Percentiles rank a stretch among this genome's conserved stretches.
Evolutionary conservation across 2,888 invertebrate species (phyloP).

Genomic region (Microctonus hyperodae): DNA sequence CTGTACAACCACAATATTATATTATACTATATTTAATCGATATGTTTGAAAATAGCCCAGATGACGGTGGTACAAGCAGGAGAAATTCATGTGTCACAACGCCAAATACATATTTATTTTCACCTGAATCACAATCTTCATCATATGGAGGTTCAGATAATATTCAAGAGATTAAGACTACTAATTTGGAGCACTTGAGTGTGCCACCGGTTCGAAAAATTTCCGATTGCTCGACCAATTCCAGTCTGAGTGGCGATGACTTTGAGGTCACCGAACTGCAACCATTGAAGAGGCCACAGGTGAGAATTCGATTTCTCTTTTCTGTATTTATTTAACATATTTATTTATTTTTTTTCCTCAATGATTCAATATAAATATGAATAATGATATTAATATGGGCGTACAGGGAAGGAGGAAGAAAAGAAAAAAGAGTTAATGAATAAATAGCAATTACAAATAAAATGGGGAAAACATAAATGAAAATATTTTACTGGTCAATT

Average conservation of each 20-base stretch:
- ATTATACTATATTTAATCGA: neutral
- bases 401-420: neutral
- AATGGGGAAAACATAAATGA: neutral
- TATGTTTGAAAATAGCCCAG: conserved; percentile 4
- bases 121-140: conserved; percentile 18
- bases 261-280: conserved; percentile 67
- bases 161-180: conserved; percentile 37
- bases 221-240: conserved; percentile 80
- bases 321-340: neutral
- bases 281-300: conserved; percentile 53
- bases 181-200: conserved; percentile 46
- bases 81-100: conserved; percentile 57
- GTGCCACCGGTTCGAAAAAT: conserved; percentile 65
- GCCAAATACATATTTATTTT: conserved; percentile 42
- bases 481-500: neutral
- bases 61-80: conserved; percentile 46
- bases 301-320: conserved; percentile 42
- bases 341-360: conserved; percentile 2
- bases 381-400: neutral
- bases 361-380: neutral
- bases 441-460: neutral
- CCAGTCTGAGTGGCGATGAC: conserved; percentile 77
- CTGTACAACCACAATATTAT: neutral
- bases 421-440: neutral
- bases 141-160: conserved; percentile 28